Evolutionary conservation across 2,888 invertebrate species (phyloP).

Genomic region (Campopleginae sp.): DNA sequence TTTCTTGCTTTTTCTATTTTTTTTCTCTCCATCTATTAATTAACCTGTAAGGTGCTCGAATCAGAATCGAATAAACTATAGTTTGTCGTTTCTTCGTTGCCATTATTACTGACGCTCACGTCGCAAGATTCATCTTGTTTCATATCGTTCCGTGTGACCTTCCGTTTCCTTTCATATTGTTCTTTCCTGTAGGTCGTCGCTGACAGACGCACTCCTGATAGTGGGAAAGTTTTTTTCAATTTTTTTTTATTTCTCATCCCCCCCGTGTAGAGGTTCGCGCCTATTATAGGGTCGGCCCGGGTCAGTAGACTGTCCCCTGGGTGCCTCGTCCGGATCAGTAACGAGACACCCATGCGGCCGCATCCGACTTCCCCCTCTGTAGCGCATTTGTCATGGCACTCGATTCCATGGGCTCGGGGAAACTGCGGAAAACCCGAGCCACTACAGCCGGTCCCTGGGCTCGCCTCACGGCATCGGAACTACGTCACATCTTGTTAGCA

Average conservation of each 20-base stretch:
- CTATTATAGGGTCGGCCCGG: background rate
- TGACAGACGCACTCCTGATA: constrained; percentile 54
- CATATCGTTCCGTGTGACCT: constrained; percentile 4
- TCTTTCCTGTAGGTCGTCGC: constrained; percentile 48
- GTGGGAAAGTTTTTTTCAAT: too few relatives aligned
- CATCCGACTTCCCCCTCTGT: constrained; percentile 9
- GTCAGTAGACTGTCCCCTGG: background rate
- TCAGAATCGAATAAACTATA: constrained; percentile 11
- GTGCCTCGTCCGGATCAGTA: background rate
- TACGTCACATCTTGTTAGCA: too few relatives aligned
- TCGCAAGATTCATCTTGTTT: constrained; percentile 40
- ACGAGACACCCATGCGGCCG: background rate
- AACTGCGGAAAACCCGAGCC: background rate
- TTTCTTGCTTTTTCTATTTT: background rate
- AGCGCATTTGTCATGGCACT: background rate
- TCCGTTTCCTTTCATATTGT: constrained; percentile 34
- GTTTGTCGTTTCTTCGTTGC: constrained; percentile 35
- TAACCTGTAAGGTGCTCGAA: background rate
- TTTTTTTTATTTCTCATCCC: background rate
- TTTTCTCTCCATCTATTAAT: background rate
- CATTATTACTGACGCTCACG: constrained; percentile 19
- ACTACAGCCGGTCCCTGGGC: too few relatives aligned
- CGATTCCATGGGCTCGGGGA: background rate
- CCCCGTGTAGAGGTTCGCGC: background rate
- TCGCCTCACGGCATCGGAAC: too few relatives aligned